Percentiles rank a stretch among this genome's conserved stretches.
Evolutionary conservation across 1,140 invertebrate species (phyloP).

Genomic region (Papilio glaucus): DNA sequence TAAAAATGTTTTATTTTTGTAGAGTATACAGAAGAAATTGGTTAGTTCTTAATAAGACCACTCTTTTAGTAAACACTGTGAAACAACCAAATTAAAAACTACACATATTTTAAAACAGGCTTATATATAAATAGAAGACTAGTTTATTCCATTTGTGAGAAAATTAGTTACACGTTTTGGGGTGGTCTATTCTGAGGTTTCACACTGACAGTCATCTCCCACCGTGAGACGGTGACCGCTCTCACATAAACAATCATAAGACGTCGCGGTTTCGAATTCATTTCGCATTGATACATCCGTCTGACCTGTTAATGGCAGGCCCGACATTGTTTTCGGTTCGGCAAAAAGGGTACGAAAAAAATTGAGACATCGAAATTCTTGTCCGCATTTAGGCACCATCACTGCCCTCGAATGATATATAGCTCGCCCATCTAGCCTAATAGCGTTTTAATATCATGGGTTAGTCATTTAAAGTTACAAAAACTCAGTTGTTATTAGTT

Average conservation of each 20-base stretch:
- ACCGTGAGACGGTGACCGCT: constrained; percentile 60
- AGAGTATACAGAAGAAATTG: too few species aligned
- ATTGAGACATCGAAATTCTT: constrained; percentile 75
- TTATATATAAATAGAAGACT: background rate
- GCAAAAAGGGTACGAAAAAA: constrained; percentile 67
- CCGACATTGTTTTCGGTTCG: constrained; percentile 67
- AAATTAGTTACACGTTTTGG: background rate
- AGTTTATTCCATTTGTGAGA: background rate
- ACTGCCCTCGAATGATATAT: constrained; percentile 77
- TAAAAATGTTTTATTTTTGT: too few species aligned
- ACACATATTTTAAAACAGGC: constrained; percentile 9
- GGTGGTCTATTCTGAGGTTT: constrained; percentile 58
- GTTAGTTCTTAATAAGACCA: too few species aligned
- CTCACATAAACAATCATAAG: constrained; percentile 68
- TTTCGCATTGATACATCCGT: constrained; percentile 56
- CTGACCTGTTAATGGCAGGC: constrained; percentile 57
- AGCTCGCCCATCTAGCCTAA: constrained; percentile 71
- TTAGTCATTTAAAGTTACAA: constrained; percentile 68
- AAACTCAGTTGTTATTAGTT: constrained; percentile 55
- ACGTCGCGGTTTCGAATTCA: constrained; percentile 51
- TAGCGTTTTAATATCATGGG: constrained; percentile 79
- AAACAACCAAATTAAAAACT: constrained; percentile 16
- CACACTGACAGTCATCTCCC: constrained; percentile 23
- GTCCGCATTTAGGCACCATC: constrained; percentile 74
- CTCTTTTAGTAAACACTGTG: too few species aligned